Conservation (phyloP, 2,113 vertebrate genomes). For the Ictalurus furcatus region DNA sequence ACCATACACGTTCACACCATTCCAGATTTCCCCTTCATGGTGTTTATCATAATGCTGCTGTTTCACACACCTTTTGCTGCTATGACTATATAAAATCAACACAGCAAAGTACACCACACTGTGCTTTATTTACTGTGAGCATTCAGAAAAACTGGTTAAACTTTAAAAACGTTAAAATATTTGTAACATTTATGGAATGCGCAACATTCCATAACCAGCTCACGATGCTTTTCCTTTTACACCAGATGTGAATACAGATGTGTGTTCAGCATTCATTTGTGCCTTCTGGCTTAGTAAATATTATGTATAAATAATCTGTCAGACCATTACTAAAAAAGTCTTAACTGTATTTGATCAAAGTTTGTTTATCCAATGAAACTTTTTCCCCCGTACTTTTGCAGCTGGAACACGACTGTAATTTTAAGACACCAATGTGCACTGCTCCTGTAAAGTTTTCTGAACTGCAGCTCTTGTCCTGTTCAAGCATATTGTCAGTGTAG, state of each 20-base stretch:
- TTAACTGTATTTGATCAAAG: not conserved
- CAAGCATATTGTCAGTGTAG: too few species aligned
- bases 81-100: not conserved
- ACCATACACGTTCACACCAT: not conserved
- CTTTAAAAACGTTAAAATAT: not conserved
- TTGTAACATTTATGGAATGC: not conserved
- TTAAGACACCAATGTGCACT: too few species aligned
- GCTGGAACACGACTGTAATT: too few species aligned
- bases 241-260: not conserved
- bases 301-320: not conserved
- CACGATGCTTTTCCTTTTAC: not conserved
- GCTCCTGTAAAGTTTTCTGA: too few species aligned
- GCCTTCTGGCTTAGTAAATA: not conserved
- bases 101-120: too few species aligned
- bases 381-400: too few species aligned
- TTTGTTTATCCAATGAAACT: not conserved
- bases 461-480: too few species aligned
- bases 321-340: not conserved
- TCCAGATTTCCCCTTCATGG: not conserved
- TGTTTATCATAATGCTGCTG: not conserved
- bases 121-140: not conserved
- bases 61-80: not conserved
- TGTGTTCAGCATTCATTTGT: not conserved
- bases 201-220: not conserved
- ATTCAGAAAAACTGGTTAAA: not conserved